Evolutionary conservation across 2,888 invertebrate genomes (phyloP), one percentile per base, ranked within the genome.

Genomic region (Drosophila ezoana): DNA sequence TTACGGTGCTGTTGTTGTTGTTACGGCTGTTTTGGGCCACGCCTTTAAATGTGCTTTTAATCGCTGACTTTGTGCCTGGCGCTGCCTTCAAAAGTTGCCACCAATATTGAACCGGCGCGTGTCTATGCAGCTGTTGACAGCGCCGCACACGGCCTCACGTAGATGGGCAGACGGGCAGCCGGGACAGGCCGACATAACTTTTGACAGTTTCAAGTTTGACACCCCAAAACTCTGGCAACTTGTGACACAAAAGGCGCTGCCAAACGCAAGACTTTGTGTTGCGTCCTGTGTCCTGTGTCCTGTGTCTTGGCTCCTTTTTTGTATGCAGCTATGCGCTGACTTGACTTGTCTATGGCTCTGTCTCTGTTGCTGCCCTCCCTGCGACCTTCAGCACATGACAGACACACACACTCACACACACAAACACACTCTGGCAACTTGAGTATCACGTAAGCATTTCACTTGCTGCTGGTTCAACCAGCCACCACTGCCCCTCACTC

Each of bases 121-220:
- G 74, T 66, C 78, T 71, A 65, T 72, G 82, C 89, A 85, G 85
- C 86, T 83, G 85, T 76, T 84, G 84, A 81, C 87, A 88, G 56
- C 60, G 58, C 33, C 41, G 69, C 64, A 45, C 66, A 43, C 43
- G 44, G 52, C 45, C 67, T 62, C 86, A 83, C 87, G 87, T 80
- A 74, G 62, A 57, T 33, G n/a, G 32, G 4, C 44, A 10, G 23
- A 40, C 20, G 16, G 35, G n/a, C 41, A 47, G 18, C 44, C 49
- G 37, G 48, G 62, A 28, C 35, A 35, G 16, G 4, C 28, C 14
- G 16, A 41, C 40, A 56, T 28, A 85, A 85, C 85, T 87, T 82
- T 72, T 87, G 89, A 89, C 90, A 89, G 81, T 89, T 89, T 81
- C 79, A 90, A 89, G 90, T 90, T 89, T 80, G 87, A 79, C 79